Conservation (phyloP, 2,888 invertebrate genomes). For the Tyria jacobaeae region DNA sequence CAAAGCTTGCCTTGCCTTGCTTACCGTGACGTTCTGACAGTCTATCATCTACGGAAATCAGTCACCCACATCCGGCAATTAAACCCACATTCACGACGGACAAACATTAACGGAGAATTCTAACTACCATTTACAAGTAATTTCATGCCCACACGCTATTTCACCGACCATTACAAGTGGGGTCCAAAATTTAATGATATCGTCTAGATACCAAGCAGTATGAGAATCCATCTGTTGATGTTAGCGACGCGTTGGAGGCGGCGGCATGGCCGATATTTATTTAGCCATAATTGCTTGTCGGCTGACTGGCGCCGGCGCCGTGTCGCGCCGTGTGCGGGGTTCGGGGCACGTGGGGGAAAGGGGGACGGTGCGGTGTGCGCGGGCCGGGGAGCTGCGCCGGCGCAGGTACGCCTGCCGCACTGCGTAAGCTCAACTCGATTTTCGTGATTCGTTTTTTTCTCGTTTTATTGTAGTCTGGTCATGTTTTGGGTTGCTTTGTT, state of each 20-base stretch:
- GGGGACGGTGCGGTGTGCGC: conserved; percentile 44
- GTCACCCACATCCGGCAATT: conserved; percentile 68
- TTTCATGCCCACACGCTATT: conserved; percentile 71
- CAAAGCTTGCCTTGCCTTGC: conserved; percentile 54
- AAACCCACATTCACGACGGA: conserved; percentile 65
- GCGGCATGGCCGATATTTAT: conserved; percentile 85
- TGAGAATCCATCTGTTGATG: conserved; percentile 78
- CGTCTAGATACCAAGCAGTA: conserved; percentile 76
- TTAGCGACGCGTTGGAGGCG: conserved; percentile 74
- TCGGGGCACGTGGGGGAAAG: conserved; percentile 43
- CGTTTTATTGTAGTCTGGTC: conserved; percentile 77
- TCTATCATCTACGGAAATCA: conserved; percentile 58
- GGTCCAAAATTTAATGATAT: conserved; percentile 76
- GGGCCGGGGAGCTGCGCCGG: conserved; percentile 59
- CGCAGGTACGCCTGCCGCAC: conserved; percentile 77
- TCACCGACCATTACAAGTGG: conserved; percentile 67
- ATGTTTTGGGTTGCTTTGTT: conserved; percentile 82
- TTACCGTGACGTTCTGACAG: conserved; percentile 44
- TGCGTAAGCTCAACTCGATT: conserved; percentile 80
- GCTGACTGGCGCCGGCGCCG: conserved; percentile 85
- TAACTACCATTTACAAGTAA: conserved; percentile 70
- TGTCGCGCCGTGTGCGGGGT: conserved; percentile 69
- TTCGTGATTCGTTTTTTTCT: conserved; percentile 79
- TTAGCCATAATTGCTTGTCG: conserved; percentile 86
- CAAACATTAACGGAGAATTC: conserved; percentile 60